These are phyloP conservation scores for Sarcophaga bullata DNA, from an alignment of 1,140 invertebrate genomes.

Conservation along the genomic window DNA sequence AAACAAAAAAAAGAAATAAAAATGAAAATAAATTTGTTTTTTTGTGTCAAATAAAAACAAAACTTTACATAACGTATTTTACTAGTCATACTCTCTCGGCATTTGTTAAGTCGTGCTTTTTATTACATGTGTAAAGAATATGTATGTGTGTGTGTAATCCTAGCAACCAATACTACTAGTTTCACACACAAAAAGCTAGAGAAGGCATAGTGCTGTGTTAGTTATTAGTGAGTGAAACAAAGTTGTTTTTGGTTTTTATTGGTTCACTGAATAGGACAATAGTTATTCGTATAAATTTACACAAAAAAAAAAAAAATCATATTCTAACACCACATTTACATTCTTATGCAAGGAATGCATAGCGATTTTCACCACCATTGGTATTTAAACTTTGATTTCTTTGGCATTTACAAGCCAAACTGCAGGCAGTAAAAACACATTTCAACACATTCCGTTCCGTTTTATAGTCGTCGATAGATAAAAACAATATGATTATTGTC, in stretches of 20 bases:
- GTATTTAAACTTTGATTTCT: slow-evolving; percentile 27
- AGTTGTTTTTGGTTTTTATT: neutral
- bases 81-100: neutral
- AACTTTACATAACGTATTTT: too few species aligned
- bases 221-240: neutral
- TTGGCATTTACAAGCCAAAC: neutral
- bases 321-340: too few species aligned
- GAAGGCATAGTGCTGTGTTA: neutral
- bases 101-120: neutral
- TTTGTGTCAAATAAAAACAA: neutral
- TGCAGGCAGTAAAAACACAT: neutral
- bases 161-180: neutral
- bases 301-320: too few species aligned
- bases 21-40: neutral
- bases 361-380: neutral
- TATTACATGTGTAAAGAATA: slow-evolving; percentile 5
- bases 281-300: neutral
- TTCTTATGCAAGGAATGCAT: neutral
- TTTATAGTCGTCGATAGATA: neutral
- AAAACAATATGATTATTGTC: slow-evolving; percentile 27
- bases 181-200: neutral
- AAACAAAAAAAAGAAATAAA: neutral
- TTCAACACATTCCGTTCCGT: slow-evolving; percentile 18
- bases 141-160: neutral
- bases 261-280: neutral